Evolutionary conservation across 2,113 vertebrate genomes (phyloP).

Genomic region (Hemichromis elongatus): DNA sequence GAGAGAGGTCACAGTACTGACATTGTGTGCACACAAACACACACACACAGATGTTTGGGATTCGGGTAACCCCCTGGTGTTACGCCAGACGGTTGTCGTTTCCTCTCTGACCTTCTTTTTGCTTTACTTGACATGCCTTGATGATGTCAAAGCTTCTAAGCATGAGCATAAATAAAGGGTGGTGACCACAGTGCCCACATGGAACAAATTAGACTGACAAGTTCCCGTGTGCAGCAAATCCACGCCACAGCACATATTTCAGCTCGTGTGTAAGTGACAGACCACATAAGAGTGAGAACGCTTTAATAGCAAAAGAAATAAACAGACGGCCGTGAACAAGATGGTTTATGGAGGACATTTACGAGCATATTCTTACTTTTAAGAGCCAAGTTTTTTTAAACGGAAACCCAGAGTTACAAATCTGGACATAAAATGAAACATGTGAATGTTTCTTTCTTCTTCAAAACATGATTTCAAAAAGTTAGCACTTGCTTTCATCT

Average conservation of each 20-base stretch:
- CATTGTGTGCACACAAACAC: background rate
- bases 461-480: background rate
- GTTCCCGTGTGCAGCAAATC: slow-evolving; percentile 41
- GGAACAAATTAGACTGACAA: slow-evolving; percentile 63
- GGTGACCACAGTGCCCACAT: slow-evolving; percentile 49
- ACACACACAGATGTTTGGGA: slow-evolving; percentile 38
- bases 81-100: slow-evolving; percentile 39
- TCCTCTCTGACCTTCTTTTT: slow-evolving; percentile 55
- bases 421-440: background rate
- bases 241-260: slow-evolving; percentile 32
- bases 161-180: slow-evolving; percentile 66
- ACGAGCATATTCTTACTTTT: slow-evolving; percentile 18
- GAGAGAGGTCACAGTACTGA: slow-evolving; percentile 43
- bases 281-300: slow-evolving; percentile 1
- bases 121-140: slow-evolving; percentile 51
- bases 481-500: background rate
- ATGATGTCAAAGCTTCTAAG: slow-evolving; percentile 63
- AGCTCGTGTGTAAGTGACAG: slow-evolving; percentile 45
- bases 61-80: slow-evolving; percentile 48
- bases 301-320: slow-evolving; percentile 8
- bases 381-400: background rate
- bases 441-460: background rate
- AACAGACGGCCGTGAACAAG: background rate
- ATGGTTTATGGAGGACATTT: slow-evolving; percentile 28
- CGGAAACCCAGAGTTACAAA: background rate